Conservation (phyloP, 2,888 invertebrate genomes). For the Drosophila mercatorum region DNA sequence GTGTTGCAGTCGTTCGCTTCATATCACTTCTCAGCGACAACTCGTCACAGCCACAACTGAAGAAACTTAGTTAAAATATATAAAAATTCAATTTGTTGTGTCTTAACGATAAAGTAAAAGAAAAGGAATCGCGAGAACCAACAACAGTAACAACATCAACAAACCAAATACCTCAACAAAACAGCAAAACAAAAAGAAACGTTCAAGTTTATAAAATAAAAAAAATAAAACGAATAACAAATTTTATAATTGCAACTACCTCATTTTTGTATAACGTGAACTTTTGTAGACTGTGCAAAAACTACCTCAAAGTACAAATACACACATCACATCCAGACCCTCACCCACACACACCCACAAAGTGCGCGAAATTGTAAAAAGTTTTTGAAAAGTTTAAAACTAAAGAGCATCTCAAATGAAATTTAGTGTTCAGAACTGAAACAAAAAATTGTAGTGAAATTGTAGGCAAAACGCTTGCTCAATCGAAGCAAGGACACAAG, state of each 20-base stretch:
- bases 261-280: slow-evolving; percentile 74
- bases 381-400: slow-evolving; percentile 28
- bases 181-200: slow-evolving; percentile 20
- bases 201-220: slow-evolving; percentile 33
- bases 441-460: slow-evolving; percentile 33
- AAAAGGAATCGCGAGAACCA: slow-evolving; percentile 40
- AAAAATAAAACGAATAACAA: slow-evolving; percentile 15
- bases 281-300: slow-evolving; percentile 60
- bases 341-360: slow-evolving; percentile 24
- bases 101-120: slow-evolving; percentile 21
- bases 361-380: slow-evolving; percentile 56
- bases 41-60: slow-evolving; percentile 68
- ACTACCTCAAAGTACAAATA: slow-evolving; percentile 79
- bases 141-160: slow-evolving; percentile 40
- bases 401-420: slow-evolving; percentile 62
- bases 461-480: slow-evolving; percentile 30
- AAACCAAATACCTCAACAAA: slow-evolving; percentile 74
- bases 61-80: slow-evolving; percentile 35
- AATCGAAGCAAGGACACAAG: slow-evolving; percentile 19
- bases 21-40: slow-evolving; percentile 69
- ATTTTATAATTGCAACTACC: slow-evolving; percentile 69
- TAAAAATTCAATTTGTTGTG: slow-evolving; percentile 31
- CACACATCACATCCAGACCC: slow-evolving; percentile 35
- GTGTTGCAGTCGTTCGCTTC: slow-evolving; percentile 59
- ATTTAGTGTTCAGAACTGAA: slow-evolving; percentile 56